A percentile compares a stretch with the other conserved stretches of the same genome.
Evolutionary conservation across 2,888 invertebrate genomes (phyloP).

Genomic region (Bellardia bayeri): DNA sequence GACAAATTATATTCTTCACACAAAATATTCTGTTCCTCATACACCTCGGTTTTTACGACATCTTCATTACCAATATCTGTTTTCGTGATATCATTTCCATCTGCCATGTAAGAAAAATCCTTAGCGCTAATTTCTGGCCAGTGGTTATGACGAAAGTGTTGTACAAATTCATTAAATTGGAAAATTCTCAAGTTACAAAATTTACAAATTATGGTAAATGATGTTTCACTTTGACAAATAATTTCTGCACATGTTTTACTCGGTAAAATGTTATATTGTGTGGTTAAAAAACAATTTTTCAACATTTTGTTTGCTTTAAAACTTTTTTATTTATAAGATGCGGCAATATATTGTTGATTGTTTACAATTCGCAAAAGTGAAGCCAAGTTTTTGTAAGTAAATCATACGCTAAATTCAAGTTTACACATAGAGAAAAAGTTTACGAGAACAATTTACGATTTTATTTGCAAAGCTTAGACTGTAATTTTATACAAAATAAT

Average conservation of each 20-base stretch:
- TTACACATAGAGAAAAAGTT: too few species aligned
- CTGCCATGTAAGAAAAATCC: neutral
- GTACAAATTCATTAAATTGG: conserved; percentile 58
- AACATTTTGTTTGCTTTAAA: conserved; percentile 47
- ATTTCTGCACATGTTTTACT: conserved; percentile 62
- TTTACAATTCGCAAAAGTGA: neutral
- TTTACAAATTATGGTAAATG: conserved; percentile 57
- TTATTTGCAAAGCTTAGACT: too few species aligned
- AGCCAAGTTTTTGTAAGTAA: neutral
- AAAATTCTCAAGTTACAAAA: conserved; percentile 65
- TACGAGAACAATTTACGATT: too few species aligned
- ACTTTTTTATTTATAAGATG: neutral
- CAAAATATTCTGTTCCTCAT: neutral
- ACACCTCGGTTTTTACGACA: conserved; percentile 6
- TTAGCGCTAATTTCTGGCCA: neutral
- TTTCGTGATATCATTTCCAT: neutral
- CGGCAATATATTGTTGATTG: neutral
- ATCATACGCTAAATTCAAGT: too few species aligned
- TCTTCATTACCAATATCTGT: neutral
- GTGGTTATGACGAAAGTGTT: conserved; percentile 64
- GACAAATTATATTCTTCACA: neutral
- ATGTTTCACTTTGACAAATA: conserved; percentile 47
- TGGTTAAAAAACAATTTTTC: conserved; percentile 50
- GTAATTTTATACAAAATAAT: too few species aligned
- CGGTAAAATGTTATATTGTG: conserved; percentile 28